Conservation (phyloP, 2,797 vertebrate genomes). For the Typhlichthys eigenmanni region DNA sequence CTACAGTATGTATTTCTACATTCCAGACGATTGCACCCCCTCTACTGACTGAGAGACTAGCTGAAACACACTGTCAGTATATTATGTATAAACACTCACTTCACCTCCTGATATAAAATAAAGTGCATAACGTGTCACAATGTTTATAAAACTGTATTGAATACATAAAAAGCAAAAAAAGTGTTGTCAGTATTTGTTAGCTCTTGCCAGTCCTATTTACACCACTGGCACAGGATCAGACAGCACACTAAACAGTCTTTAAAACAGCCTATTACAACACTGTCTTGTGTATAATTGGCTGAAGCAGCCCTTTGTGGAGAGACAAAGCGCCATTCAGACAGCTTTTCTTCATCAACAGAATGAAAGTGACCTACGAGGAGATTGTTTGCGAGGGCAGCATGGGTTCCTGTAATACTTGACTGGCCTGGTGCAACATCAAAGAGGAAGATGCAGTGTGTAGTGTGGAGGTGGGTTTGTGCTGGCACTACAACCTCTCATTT, state of each 20-base stretch:
- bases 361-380: slow-evolving; percentile 56
- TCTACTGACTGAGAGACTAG: slow-evolving; percentile 2
- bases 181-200: slow-evolving; percentile 61
- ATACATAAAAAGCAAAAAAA: slow-evolving; percentile 31
- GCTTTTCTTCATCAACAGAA: slow-evolving; percentile 45
- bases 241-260: slow-evolving; percentile 37
- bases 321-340: slow-evolving; percentile 54
- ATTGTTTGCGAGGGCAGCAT: slow-evolving; percentile 35
- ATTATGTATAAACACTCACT: slow-evolving; percentile 25
- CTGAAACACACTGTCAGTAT: slow-evolving; percentile 14
- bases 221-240: slow-evolving; percentile 55
- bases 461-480: slow-evolving; percentile 67
- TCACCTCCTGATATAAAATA: not conserved
- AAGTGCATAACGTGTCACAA: slow-evolving; percentile 4
- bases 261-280: slow-evolving; percentile 57
- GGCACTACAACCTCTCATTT: slow-evolving; percentile 70
- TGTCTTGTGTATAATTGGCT: slow-evolving; percentile 51
- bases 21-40: too few species aligned
- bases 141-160: slow-evolving; percentile 13
- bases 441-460: slow-evolving; percentile 50
- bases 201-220: slow-evolving; percentile 52
- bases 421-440: slow-evolving; percentile 68
- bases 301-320: slow-evolving; percentile 51
- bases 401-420: slow-evolving; percentile 37
- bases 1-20: too few species aligned